Evolutionary conservation across 2,797 vertebrate species (phyloP).

Genomic region (Hyperoplus immaculatus): DNA sequence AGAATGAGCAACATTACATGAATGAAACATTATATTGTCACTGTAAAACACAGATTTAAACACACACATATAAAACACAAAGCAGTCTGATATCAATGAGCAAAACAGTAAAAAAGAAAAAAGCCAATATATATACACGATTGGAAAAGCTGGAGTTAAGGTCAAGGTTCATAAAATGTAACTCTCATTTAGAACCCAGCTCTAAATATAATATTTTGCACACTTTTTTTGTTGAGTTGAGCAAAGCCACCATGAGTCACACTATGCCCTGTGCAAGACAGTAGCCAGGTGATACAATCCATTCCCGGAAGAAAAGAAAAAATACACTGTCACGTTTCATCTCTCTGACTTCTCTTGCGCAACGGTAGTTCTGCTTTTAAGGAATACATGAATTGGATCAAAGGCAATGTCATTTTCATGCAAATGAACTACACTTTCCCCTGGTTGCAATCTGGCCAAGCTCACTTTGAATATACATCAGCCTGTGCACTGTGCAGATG

Average conservation of each 20-base stretch:
- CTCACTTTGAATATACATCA: conserved; percentile 46
- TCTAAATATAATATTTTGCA: too few species aligned
- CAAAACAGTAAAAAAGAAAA: neutral
- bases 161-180: too few species aligned
- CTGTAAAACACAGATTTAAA: neutral
- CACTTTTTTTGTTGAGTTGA: neutral
- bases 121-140: neutral
- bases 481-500: conserved; percentile 4
- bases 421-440: conserved; percentile 41
- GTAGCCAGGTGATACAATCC: neutral
- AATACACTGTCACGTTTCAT: neutral
- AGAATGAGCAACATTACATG: too few species aligned
- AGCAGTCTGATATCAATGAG: neutral
- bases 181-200: too few species aligned
- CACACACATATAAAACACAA: neutral
- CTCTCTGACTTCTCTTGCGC: conserved; percentile 37
- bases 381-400: conserved; percentile 51
- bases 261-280: neutral
- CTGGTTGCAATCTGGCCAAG: conserved; percentile 22
- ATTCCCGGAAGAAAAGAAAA: neutral
- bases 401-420: conserved; percentile 53
- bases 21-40: conserved; percentile 3
- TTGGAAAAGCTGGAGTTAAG: neutral
- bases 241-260: neutral
- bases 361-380: conserved; percentile 21